Evolutionary conservation across 2,888 invertebrate species (phyloP).

Genomic region (Apodemia mormo): DNA sequence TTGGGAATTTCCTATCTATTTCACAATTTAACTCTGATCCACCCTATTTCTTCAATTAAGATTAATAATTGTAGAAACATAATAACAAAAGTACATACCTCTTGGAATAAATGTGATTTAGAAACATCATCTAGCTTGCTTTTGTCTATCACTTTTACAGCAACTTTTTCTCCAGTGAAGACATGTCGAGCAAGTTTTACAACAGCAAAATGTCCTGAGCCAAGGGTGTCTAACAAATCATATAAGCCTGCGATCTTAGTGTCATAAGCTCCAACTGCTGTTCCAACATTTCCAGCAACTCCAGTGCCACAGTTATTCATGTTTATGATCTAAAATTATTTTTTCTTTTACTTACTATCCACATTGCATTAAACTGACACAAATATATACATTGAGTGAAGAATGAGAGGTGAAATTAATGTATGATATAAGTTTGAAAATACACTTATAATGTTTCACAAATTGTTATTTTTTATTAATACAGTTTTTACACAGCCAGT

Average conservation of each 20-base stretch:
- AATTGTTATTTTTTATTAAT: no score
- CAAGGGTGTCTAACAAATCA: constrained; percentile 98
- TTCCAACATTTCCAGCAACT: constrained; percentile 53
- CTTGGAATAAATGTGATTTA: constrained; percentile 97
- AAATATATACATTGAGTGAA: no score
- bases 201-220: constrained; percentile 99
- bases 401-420: no score
- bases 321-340: constrained; percentile 32
- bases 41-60: no score
- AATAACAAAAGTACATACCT: constrained; percentile 79
- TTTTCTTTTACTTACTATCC: not conserved
- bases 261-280: constrained; percentile 84
- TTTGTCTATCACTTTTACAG: constrained; percentile 99
- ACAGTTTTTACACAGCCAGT: no score
- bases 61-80: not conserved
- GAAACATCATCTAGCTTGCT: constrained; percentile 98
- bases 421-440: no score
- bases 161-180: constrained; percentile 99
- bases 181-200: constrained; percentile 99
- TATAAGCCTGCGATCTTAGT: constrained; percentile 98
- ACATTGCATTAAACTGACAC: not conserved
- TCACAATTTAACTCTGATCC: no score
- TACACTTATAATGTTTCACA: no score
- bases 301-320: constrained; percentile 64
- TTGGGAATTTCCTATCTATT: no score